Conservation (phyloP, 2,113 vertebrate species). For the Varanus salvator region DNA sequence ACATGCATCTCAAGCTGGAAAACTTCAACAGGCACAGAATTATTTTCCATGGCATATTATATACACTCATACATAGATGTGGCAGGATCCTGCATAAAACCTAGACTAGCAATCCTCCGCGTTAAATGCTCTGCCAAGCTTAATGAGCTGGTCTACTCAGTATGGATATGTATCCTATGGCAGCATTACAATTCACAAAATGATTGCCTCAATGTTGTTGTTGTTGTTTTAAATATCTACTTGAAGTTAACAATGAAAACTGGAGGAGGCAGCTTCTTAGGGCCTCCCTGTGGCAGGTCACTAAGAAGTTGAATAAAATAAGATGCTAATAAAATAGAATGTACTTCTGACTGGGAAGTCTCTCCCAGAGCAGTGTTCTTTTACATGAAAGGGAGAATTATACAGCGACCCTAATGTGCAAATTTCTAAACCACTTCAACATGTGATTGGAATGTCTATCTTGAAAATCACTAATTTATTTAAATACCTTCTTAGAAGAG, state of each 20-base stretch:
- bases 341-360: conserved; percentile 70
- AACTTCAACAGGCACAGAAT: not conserved
- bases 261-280: conserved; percentile 71
- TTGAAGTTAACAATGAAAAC: conserved; percentile 62
- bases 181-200: not conserved
- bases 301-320: conserved; percentile 71
- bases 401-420: conserved; percentile 57
- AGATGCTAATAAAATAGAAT: conserved; percentile 76
- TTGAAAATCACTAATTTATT: conserved; percentile 66
- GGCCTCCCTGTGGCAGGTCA: conserved; percentile 64
- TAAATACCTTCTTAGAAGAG: conserved; percentile 62
- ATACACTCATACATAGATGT: not conserved
- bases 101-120: conserved; percentile 5
- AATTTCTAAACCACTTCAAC: conserved; percentile 53
- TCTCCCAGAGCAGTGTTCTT: conserved; percentile 68
- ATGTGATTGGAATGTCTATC: conserved; percentile 47
- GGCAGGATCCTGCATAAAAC: not conserved
- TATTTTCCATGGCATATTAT: not conserved
- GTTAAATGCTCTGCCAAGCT: conserved; percentile 19
- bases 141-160: not conserved
- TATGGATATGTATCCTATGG: conserved; percentile 10
- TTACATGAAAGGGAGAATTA: conserved; percentile 66
- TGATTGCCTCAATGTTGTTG: not conserved
- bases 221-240: conserved; percentile 13
- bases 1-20: not conserved